phyloP scores from a whole-genome alignment of 2,888 invertebrate species.

The Hololepta plana region DNA sequence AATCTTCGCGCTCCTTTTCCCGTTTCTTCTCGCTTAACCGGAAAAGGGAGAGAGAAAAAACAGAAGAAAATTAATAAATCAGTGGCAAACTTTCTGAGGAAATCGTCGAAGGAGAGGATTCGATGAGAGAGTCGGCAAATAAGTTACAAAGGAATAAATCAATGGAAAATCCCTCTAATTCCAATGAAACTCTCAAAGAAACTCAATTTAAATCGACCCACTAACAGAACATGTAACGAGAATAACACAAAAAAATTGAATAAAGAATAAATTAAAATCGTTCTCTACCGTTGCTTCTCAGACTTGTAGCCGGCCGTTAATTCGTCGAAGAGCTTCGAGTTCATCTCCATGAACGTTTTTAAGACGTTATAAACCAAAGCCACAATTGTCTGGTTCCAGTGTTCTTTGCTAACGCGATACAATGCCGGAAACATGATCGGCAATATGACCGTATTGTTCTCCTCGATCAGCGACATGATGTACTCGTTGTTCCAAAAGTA shows the following conservation, averaged over 20 bases:
- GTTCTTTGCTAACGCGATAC: constrained; percentile 97
- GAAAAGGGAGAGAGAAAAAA: no score
- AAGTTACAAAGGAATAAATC: no score
- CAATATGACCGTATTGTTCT: constrained; percentile 95
- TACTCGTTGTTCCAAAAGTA: constrained; percentile 99
- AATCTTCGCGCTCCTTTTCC: constrained; percentile 91
- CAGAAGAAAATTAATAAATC: no score
- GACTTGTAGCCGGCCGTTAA: constrained; percentile 97
- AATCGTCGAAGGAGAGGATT: no score
- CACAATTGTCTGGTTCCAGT: constrained; percentile 99
- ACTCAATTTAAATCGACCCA: no score
- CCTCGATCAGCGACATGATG: constrained; percentile 96
- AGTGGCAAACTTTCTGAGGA: no score
- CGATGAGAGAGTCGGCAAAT: no score
- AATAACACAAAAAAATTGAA: no score
- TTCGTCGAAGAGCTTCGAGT: constrained; percentile 98
- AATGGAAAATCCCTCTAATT: no score
- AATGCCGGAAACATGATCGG: constrained; percentile 99
- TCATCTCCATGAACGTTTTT: constrained; percentile 99
- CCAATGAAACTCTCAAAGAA: no score
- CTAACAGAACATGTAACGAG: no score
- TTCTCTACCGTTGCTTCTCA: constrained; percentile 92
- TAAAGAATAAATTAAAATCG: neutral
- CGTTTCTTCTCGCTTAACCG: constrained; percentile 92
- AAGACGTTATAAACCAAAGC: constrained; percentile 99